Evolutionary conservation across 2,797 vertebrate genomes (phyloP).

Genomic region (Hirundo rustica): DNA sequence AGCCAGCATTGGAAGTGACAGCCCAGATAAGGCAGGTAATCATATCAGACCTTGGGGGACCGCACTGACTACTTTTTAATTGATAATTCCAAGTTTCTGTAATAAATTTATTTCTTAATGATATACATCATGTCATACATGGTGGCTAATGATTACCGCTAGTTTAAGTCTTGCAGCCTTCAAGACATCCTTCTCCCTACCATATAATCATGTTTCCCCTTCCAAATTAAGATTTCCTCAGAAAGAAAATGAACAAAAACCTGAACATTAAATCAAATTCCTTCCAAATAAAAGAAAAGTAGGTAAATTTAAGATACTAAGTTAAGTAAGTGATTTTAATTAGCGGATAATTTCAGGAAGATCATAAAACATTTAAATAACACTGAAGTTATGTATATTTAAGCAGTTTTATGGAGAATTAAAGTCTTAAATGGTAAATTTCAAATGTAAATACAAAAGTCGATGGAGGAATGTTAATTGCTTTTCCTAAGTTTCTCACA

Average conservation of each 20-base stretch:
- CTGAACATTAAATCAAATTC: conserved; percentile 47
- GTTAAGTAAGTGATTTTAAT: conserved; percentile 75
- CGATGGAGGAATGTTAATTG: conserved; percentile 52
- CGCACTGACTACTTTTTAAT: conserved; percentile 83
- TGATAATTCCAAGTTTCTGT: conserved; percentile 82
- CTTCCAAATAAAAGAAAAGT: conserved; percentile 73
- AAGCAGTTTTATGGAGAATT: conserved; percentile 73
- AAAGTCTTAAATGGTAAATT: conserved; percentile 64
- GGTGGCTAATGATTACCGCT: conserved; percentile 56
- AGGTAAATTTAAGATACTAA: conserved; percentile 69
- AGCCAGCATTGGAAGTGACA: conserved; percentile 86
- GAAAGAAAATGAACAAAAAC: conserved; percentile 70
- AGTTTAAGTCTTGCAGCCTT: conserved; percentile 63
- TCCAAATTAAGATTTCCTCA: conserved; percentile 50
- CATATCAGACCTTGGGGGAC: conserved; percentile 80
- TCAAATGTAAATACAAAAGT: conserved; percentile 53
- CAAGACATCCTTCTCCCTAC: conserved; percentile 38
- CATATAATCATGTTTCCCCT: conserved; percentile 45
- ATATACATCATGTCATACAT: conserved; percentile 49
- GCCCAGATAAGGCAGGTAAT: conserved; percentile 87
- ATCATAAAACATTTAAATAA: conserved; percentile 76
- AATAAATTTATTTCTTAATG: conserved; percentile 78
- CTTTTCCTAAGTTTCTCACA: conserved; percentile 47
- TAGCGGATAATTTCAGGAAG: conserved; percentile 72
- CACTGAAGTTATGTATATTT: conserved; percentile 63